Evolutionary conservation across 2,888 invertebrate species (phyloP), one percentile per base, ranked within the genome.

Genomic region (Tachina fera): DNA sequence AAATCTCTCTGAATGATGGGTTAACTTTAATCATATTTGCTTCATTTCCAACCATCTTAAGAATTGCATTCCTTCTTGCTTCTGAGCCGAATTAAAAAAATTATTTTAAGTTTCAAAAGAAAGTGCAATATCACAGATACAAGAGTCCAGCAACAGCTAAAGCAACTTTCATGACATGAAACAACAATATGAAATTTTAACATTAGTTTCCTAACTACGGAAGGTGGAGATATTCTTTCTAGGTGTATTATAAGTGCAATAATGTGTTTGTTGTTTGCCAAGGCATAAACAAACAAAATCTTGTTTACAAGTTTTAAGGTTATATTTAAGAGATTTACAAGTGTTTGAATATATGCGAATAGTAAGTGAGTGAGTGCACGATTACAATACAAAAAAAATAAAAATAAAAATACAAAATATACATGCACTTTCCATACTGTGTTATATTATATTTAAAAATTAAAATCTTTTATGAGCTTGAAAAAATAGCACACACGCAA

Each of bases 101-200:
- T 60, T 74, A 31, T 16, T 63, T 76, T 43, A 63, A 70, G 58
- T 74, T 61, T 68, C 60, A 43, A 19, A 13, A 60, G 11, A 83
- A 65, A 77, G 51, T 77, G 65, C 58, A 71, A 77, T 51, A 77
- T 61, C 39, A 41, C 10, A 47, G 39, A 75, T 76, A 45, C 53
- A 75, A 74, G 31, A 31, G 60, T 51, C 43, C 41, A 56, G 22
- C 47, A 71, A 19, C 14, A 58, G 39, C 1, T 31, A 41, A 31
- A 53, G 39, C 31, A 43, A 41, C 14, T 51, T 43, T 16, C 51
- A 70, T 22, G n/a, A 16, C 43, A 71, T 60, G 47, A 31, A 31
- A 31, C 82, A 82, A 76, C 76, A 71, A 71, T 65, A 83, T 58
- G 16, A 63, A 82, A 76, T 77, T 76, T 71, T 14, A 65, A 49